Base-by-base conservation (phyloP, 2,797 vertebrate genomes). In the Gallinago nigripennis region DNA sequence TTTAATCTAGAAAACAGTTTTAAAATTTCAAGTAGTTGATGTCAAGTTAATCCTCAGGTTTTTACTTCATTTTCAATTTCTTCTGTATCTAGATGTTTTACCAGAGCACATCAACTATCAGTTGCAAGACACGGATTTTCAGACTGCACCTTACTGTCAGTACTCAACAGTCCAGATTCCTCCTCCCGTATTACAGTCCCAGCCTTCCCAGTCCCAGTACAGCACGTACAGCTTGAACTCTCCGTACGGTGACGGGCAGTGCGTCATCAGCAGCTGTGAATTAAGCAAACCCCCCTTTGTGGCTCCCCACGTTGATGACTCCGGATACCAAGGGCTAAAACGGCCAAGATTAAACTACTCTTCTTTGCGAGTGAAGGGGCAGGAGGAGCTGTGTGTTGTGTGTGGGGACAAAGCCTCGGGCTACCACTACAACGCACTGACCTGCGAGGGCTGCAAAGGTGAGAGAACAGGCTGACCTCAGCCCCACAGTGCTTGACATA, bases 381-480 rank as follows among this genome's bases (percentile, higher is more conserved):
- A 99, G 97, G 99, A 99, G 41, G 99, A 99, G 95, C 98, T 99
- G 91, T 99, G 99, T n/a, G 98, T 99, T 73, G 99, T 99, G 86
- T 99, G 99, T 48, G 99, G 99, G 10, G 99, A 99, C 96, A 99
- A 99, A 85, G 99, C 99, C 5, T 99, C 99, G 0, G 99, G 99
- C 16, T 99, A 99, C 86, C 99, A 99, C 97, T 99, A 99, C 97
- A 99, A 99, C 3, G 99, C 99, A 3, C 99, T 99, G 20, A 99
- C 99, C 89, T 99, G 99, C 30, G 99, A 99, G 97, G 99, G 99
- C 56, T 99, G 99, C 94, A 99, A 99, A 99, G 99, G 99, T 99
- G 96, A 93, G 92, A 21, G 73, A 35, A n/a, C 0, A 12, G 12
- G 53, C 61, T 33, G 45, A n/a, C 8, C n/a, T n/a, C 6, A 28